These are phyloP conservation scores for Argyrosomus japonicus DNA, from an alignment of 2,113 vertebrate genomes.

Conservation along the genomic window DNA sequence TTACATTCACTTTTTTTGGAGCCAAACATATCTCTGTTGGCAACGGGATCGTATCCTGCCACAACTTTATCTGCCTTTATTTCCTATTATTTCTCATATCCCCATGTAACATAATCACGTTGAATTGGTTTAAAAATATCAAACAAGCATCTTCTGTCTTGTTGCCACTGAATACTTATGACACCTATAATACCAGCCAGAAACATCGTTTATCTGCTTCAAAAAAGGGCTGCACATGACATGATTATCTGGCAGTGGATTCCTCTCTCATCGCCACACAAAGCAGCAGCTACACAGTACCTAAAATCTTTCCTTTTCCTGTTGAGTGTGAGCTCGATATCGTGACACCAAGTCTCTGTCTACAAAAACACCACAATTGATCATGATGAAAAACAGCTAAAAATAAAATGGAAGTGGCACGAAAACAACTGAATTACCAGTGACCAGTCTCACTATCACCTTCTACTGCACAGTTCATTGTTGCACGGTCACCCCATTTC, in stretches of 20 bases:
- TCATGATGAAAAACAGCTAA: neutral
- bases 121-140: neutral
- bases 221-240: neutral
- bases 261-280: neutral
- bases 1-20: slow-evolving; percentile 5
- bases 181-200: neutral
- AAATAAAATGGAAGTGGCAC: neutral
- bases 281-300: neutral
- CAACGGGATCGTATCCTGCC: neutral
- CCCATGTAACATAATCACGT: neutral
- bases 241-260: neutral
- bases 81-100: too few relatives aligned
- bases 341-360: neutral
- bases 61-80: too few relatives aligned
- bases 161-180: neutral
- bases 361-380: slow-evolving; percentile 1
- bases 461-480: neutral
- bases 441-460: neutral
- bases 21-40: slow-evolving; percentile 13
- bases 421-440: neutral
- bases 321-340: neutral
- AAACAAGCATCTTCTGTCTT: neutral
- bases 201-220: neutral
- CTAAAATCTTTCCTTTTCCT: neutral
- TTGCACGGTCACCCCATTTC: slow-evolving; percentile 14